phyloP scores from a whole-genome alignment of 1,140 invertebrate genomes.

The Chrysopa pallens region DNA sequence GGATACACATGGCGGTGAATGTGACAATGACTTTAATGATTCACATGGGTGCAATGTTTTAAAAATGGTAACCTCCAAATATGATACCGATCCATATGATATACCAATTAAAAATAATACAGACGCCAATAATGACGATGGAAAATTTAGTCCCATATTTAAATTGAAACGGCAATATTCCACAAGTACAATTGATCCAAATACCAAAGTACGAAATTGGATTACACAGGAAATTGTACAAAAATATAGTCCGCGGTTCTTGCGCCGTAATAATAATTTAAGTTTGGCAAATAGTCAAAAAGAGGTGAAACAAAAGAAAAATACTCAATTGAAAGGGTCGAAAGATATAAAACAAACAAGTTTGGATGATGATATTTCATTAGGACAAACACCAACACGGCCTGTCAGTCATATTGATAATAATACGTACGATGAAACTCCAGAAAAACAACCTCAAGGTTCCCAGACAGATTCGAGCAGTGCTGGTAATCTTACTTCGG shows the following conservation, averaged over 20 bases:
- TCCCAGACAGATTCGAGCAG: slow-evolving; percentile 9
- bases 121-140: slow-evolving; percentile 31
- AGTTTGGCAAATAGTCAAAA: slow-evolving; percentile 26
- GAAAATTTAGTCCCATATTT: slow-evolving; percentile 39
- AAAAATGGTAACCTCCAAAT: slow-evolving; percentile 31
- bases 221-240: slow-evolving; percentile 57
- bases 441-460: neutral
- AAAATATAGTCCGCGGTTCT: slow-evolving; percentile 44
- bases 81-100: slow-evolving; percentile 33
- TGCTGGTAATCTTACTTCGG: neutral
- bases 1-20: slow-evolving; percentile 4
- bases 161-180: slow-evolving; percentile 52
- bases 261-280: slow-evolving; percentile 27
- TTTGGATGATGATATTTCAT: slow-evolving; percentile 27
- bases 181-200: slow-evolving; percentile 61
- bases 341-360: slow-evolving; percentile 52
- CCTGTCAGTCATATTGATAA: slow-evolving; percentile 25
- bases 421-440: neutral
- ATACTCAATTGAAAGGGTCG: slow-evolving; percentile 37
- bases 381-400: slow-evolving; percentile 22
- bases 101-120: slow-evolving; percentile 23
- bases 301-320: slow-evolving; percentile 21
- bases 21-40: slow-evolving; percentile 16
- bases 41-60: slow-evolving; percentile 33
- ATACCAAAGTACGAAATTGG: slow-evolving; percentile 71